Base-by-base conservation (phyloP, 2,797 vertebrate species). In the Denticeps clupeoides region DNA sequence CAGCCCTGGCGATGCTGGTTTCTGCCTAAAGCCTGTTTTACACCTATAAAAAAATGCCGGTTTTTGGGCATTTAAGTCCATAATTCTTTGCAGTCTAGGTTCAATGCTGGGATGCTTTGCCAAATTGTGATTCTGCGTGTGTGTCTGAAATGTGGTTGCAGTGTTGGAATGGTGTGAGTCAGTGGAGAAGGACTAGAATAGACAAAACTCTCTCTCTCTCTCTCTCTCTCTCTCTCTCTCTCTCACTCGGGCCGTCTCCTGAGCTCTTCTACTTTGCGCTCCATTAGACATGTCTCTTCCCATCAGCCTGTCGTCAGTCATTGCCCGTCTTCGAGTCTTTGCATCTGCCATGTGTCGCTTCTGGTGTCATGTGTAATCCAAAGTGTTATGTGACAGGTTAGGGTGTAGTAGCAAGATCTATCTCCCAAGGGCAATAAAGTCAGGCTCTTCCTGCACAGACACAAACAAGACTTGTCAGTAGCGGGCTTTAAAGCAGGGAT, bases 211-310 rank as follows among this genome's bases (percentile, higher is more conserved):
- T 41, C 43, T 37, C 21, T 12, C 4, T 5, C 19, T 2, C 12
- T 11, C 13, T 11, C 19, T 3, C 2, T 18, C 2, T 22, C 37
- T 13, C 11, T n/a, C 22, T 28, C 28, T 19, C 13, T 25, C 11
- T 12, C 13, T 23, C 6, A 26, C 8, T 19, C 4, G 27, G 4
- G 15, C 40, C 1, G 13, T 78, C 70, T 77, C 71, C 53, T 1
- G 57, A 68, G 61, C 70, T 79, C 80, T 75, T 84, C 75, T 72
- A 69, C 73, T 87, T 89, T 79, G 84, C 81, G 80, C 74, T 64
- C 88, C 86, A 91, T 91, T 93, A 84, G 73, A 78, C 65, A 67
- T 65, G 85, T 75, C 86, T 82, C 43, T 69, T 72, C 57, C 3
- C 55, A 79, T 88, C 72, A 73, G 62, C 55, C 56, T 56, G 63